Evolutionary conservation across 2,888 invertebrate genomes (phyloP).

Genomic region (Beris chalybata): DNA sequence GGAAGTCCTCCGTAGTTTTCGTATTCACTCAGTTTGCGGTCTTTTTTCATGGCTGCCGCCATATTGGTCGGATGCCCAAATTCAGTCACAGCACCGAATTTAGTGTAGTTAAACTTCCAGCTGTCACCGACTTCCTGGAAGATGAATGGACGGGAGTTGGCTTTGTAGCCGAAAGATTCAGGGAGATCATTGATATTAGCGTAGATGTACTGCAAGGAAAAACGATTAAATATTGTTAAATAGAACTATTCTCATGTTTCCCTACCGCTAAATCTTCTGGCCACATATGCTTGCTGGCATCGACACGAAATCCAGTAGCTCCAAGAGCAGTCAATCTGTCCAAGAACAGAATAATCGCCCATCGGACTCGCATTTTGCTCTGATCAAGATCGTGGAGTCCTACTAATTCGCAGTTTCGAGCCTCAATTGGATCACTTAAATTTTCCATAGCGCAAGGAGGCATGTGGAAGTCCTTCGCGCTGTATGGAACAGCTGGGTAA

Average conservation of each 20-base stretch:
- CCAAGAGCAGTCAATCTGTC: constrained; percentile 21
- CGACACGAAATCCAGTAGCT: constrained; percentile 29
- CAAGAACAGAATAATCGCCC: constrained; percentile 4
- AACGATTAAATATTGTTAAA: background rate
- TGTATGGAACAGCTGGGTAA: constrained; percentile 30
- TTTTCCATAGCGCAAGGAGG: constrained; percentile 11
- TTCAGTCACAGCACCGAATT: constrained; percentile 70
- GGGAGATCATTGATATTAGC: constrained; percentile 9
- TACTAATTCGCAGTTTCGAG: constrained; percentile 16
- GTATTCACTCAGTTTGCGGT: constrained; percentile 61
- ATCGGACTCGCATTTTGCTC: constrained; percentile 16
- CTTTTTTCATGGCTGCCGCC: constrained; percentile 46
- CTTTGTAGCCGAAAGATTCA: background rate
- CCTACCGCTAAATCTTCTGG: constrained; percentile 26
- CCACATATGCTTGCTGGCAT: constrained; percentile 29
- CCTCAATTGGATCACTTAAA: constrained; percentile 12
- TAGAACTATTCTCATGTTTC: background rate
- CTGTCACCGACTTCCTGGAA: constrained; percentile 37
- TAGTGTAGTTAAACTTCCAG: constrained; percentile 61
- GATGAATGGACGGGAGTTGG: constrained; percentile 18
- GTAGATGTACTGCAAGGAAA: constrained; percentile 15
- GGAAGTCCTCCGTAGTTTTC: constrained; percentile 58
- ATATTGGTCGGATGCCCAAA: constrained; percentile 53
- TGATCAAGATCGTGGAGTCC: constrained; percentile 27
- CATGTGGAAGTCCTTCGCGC: constrained; percentile 13